Conservation (phyloP, 2,888 invertebrate species). For the Arrhopalites spinosus region DNA sequence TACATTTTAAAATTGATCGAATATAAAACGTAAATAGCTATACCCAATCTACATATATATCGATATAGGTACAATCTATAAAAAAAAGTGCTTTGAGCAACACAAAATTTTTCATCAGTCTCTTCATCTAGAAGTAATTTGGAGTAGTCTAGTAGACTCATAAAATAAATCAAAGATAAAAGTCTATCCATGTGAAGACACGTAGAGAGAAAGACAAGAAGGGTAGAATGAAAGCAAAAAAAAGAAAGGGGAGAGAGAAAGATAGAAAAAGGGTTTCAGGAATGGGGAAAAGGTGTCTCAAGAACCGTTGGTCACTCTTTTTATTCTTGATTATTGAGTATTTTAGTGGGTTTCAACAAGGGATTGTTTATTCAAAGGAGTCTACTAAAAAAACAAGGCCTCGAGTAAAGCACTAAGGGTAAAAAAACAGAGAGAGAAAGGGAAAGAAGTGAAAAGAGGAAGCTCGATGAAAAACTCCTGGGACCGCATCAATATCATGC, state of each 20-base stretch:
- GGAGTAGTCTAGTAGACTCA: neutral
- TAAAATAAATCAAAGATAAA: constrained; percentile 15
- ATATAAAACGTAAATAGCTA: neutral
- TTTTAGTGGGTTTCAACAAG: neutral
- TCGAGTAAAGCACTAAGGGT: neutral
- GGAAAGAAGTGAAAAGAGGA: constrained; percentile 17
- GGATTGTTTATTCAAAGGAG: constrained; percentile 8
- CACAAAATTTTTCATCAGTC: too few species aligned
- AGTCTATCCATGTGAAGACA: neutral
- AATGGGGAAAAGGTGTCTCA: constrained; percentile 5
- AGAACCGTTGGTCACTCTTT: constrained; percentile 11
- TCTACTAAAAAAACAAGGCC: neutral
- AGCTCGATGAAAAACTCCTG: constrained; percentile 34
- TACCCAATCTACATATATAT: too few species aligned
- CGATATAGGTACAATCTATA: too few species aligned
- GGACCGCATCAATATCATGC: constrained; percentile 39
- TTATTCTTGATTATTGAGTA: constrained; percentile 13
- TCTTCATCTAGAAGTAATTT: neutral
- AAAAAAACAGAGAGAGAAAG: neutral
- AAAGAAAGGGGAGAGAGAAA: neutral
- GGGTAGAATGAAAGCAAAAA: neutral
- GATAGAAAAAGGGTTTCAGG: too few species aligned
- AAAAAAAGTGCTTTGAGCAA: too few species aligned
- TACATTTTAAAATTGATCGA: neutral
- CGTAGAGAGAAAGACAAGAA: neutral